These are phyloP conservation scores for Baryphthengus martii DNA, from an alignment of 2,113 vertebrate species.

Conservation along the genomic window DNA sequence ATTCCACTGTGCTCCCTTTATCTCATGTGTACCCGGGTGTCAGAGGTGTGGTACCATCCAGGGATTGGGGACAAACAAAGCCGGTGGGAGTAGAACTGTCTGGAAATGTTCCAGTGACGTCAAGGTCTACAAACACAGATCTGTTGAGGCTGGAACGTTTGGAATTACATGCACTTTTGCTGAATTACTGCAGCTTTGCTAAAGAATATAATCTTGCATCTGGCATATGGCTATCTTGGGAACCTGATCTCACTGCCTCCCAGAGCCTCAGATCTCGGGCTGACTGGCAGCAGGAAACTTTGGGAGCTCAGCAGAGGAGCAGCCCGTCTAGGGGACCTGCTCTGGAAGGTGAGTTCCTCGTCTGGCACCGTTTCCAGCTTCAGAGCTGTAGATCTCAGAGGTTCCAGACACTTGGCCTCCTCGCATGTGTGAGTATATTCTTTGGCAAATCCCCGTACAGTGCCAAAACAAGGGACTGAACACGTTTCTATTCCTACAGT, in stretches of 20 bases:
- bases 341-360: background rate
- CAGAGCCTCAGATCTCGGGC: background rate
- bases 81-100: background rate
- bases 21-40: background rate
- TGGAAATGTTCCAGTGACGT: constrained; percentile 29
- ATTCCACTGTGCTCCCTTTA: background rate
- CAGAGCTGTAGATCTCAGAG: background rate
- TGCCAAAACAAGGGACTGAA: background rate
- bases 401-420: background rate
- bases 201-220: constrained; percentile 28
- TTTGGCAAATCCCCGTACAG: background rate
- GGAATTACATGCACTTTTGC: constrained; percentile 44
- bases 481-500: background rate
- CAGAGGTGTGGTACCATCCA: background rate
- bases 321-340: background rate
- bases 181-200: constrained; percentile 24
- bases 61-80: background rate
- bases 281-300: background rate
- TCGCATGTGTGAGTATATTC: background rate
- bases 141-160: constrained; percentile 21
- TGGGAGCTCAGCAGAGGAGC: background rate
- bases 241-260: background rate
- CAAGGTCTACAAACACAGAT: constrained; percentile 11
- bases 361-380: background rate
- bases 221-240: constrained; percentile 22